These are phyloP conservation scores for Resseliella maxima DNA, from an alignment of 2,888 invertebrate species.

Conservation along the genomic window DNA sequence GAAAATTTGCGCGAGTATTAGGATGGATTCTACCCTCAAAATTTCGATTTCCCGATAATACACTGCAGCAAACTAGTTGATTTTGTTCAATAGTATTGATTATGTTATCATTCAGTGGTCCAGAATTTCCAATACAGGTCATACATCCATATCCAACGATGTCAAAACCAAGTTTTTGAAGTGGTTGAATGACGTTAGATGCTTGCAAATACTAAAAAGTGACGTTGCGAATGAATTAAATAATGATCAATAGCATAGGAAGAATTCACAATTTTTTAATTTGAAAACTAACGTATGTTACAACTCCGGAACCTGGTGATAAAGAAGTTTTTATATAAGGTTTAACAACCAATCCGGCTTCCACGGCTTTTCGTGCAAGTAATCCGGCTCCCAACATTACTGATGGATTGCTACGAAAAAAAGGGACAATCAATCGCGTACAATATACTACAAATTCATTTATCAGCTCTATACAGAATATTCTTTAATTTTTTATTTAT, in stretches of 20 bases:
- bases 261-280: too few relatives aligned
- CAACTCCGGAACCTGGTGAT: slow-evolving; percentile 91
- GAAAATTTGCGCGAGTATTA: slow-evolving; percentile 94
- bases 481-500: too few relatives aligned
- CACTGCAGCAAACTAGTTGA: slow-evolving; percentile 93
- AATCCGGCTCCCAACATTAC: slow-evolving; percentile 98
- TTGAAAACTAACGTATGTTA: too few relatives aligned
- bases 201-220: slow-evolving; percentile 75
- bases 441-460: too few relatives aligned
- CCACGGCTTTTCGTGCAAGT: slow-evolving; percentile 93
- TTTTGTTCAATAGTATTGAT: slow-evolving; percentile 94
- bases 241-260: slow-evolving; percentile 65
- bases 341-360: slow-evolving; percentile 85
- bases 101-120: slow-evolving; percentile 92
- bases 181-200: slow-evolving; percentile 89
- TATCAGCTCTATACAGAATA: too few relatives aligned
- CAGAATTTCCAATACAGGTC: slow-evolving; percentile 99
- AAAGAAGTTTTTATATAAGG: slow-evolving; percentile 97
- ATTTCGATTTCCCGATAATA: slow-evolving; percentile 96
- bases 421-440: background rate
- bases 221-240: slow-evolving; percentile 66
- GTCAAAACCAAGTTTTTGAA: slow-evolving; percentile 90
- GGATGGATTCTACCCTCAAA: slow-evolving; percentile 99
- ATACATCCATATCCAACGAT: slow-evolving; percentile 99
- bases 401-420: slow-evolving; percentile 87